Evolutionary conservation across 2,113 vertebrate species (phyloP).

Genomic region (Lasiurus borealis): DNA sequence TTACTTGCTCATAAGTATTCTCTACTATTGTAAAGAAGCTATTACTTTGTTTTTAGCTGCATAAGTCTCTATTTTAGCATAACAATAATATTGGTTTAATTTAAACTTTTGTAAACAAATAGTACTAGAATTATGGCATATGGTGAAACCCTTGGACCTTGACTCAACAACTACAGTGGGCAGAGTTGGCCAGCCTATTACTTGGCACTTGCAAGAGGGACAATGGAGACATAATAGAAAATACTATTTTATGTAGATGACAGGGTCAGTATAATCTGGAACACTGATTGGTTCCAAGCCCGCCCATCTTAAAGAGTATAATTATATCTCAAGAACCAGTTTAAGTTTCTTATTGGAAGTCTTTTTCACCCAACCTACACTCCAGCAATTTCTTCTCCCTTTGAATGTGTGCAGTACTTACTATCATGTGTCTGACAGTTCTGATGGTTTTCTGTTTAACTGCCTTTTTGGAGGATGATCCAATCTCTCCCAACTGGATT

Average conservation of each 20-base stretch:
- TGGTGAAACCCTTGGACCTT: neutral
- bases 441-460: slow-evolving; percentile 9
- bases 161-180: neutral
- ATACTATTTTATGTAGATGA: neutral
- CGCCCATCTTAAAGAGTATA: slow-evolving; percentile 10
- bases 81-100: neutral
- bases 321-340: slow-evolving; percentile 13
- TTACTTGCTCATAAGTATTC: neutral
- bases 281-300: neutral
- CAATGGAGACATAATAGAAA: neutral
- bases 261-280: neutral
- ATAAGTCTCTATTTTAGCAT: neutral
- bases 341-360: neutral
- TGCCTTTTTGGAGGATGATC: slow-evolving; percentile 25
- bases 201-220: slow-evolving; percentile 28
- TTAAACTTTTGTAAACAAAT: slow-evolving; percentile 15
- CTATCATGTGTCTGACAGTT: neutral
- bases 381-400: slow-evolving; percentile 19
- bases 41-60: neutral
- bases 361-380: neutral
- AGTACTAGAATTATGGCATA: neutral
- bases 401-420: neutral
- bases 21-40: neutral
- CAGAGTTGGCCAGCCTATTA: neutral
- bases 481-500: neutral